Evolutionary conservation across 2,888 invertebrate species (phyloP).

Genomic region (Alloscopus bannaensis): DNA sequence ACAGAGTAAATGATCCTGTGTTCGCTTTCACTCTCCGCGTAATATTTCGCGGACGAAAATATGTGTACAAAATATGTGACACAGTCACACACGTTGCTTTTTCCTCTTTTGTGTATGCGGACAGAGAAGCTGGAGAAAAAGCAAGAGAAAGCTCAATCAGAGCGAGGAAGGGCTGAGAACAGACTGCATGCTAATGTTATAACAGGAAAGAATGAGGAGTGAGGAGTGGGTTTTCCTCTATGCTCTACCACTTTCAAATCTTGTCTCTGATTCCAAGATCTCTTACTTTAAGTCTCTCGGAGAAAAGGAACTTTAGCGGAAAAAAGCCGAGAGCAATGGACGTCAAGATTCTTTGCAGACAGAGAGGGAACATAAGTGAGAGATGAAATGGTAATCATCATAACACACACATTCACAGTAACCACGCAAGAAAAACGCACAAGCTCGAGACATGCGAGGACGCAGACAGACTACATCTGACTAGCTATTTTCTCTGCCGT

Average conservation of each 20-base stretch:
- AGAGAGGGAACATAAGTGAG: constrained; percentile 12
- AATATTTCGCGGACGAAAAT: too few species aligned
- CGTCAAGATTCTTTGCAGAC: constrained; percentile 28
- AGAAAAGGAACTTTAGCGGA: neutral
- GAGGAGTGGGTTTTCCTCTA: neutral
- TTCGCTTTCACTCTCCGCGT: too few species aligned
- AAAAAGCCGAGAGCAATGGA: constrained; percentile 25
- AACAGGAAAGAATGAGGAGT: too few species aligned
- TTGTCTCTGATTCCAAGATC: constrained; percentile 18
- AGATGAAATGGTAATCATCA: constrained; percentile 61
- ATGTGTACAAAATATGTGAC: too few species aligned
- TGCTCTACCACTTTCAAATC: constrained; percentile 21
- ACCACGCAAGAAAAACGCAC: constrained; percentile 11
- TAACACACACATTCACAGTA: constrained; percentile 18
- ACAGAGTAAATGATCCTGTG: too few species aligned
- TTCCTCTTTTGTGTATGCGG: too few species aligned
- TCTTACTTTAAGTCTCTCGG: constrained; percentile 27
- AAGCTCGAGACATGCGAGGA: constrained; percentile 32
- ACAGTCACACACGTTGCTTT: too few species aligned
- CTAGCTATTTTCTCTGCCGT: constrained; percentile 4
- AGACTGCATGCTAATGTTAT: too few species aligned
- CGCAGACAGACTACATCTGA: neutral
- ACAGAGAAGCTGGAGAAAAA: too few species aligned
- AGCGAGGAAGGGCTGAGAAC: too few species aligned
- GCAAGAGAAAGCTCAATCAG: neutral